These are phyloP conservation scores for Gerris lacustris DNA, from an alignment of 2,888 invertebrate genomes.

Conservation along the genomic window DNA sequence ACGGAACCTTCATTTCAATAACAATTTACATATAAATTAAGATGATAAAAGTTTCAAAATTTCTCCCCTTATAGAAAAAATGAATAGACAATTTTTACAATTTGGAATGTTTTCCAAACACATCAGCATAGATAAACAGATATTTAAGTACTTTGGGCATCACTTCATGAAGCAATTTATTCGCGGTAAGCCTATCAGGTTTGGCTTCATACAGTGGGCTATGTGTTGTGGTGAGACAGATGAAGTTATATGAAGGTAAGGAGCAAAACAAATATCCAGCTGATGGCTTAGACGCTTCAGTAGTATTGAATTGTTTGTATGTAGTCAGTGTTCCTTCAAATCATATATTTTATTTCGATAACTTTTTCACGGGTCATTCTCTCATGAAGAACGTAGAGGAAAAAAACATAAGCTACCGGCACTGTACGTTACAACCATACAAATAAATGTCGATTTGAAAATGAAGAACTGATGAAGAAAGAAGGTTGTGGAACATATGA, in stretches of 20 bases:
- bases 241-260: conserved; percentile 6
- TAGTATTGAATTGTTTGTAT: conserved; percentile 11
- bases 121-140: conserved; percentile 30
- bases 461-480: conserved; percentile 15
- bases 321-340: conserved; percentile 10
- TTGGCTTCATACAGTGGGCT: conserved; percentile 32
- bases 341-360: conserved; percentile 18
- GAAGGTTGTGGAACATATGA: conserved; percentile 16
- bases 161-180: conserved; percentile 21
- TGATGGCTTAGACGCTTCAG: conserved; percentile 7
- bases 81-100: conserved; percentile 10
- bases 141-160: conserved; percentile 34
- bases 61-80: conserved; percentile 9
- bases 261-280: conserved; percentile 2
- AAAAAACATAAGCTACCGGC: conserved; percentile 11
- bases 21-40: conserved; percentile 8
- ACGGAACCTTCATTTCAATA: conserved; percentile 5
- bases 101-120: conserved; percentile 1
- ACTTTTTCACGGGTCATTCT: conserved; percentile 15
- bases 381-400: conserved; percentile 14
- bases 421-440: conserved; percentile 8
- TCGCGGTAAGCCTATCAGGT: conserved; percentile 31
- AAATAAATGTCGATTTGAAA: conserved; percentile 15
- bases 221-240: conserved; percentile 3
- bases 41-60: conserved; percentile 13